These are phyloP conservation scores for Theodoxus fluviatilis DNA, from an alignment of 2,888 invertebrate species.

Conservation along the genomic window DNA sequence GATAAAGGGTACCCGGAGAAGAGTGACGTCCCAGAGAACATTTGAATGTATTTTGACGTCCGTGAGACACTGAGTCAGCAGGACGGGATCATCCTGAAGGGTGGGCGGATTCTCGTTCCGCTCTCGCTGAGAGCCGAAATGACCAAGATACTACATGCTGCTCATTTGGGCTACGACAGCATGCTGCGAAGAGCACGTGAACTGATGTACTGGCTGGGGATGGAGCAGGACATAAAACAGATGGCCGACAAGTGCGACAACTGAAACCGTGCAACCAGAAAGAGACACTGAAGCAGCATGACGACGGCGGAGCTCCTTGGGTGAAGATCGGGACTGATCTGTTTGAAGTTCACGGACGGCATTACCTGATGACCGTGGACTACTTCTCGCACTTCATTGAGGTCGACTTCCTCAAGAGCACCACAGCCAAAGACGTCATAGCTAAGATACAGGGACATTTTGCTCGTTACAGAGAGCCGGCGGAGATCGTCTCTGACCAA, in stretches of 20 bases:
- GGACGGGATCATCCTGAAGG: conserved; percentile 27
- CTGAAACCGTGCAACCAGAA: conserved; percentile 10
- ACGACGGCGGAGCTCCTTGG: conserved; percentile 24
- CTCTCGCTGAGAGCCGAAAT: conserved; percentile 19
- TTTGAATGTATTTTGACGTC: conserved; percentile 25
- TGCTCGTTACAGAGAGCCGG: background rate
- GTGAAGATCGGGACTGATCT: conserved; percentile 22
- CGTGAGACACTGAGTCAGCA: conserved; percentile 20
- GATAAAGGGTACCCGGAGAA: conserved; percentile 27
- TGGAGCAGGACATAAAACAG: conserved; percentile 9
- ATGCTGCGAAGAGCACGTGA: conserved; percentile 29
- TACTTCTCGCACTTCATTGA: conserved; percentile 17
- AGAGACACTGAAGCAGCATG: conserved; percentile 16
- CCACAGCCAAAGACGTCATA: background rate
- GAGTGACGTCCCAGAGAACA: background rate
- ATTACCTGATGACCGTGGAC: conserved; percentile 17
- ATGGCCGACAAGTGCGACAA: conserved; percentile 4
- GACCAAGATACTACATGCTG: conserved; percentile 26
- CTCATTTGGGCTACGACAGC: conserved; percentile 30
- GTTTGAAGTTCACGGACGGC: conserved; percentile 25
- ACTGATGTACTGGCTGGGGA: conserved; percentile 27
- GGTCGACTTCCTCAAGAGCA: conserved; percentile 14
- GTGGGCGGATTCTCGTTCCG: conserved; percentile 28
- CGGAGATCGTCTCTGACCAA: conserved; percentile 17
- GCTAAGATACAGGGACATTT: background rate